A percentile compares a stretch with the other conserved stretches of the same genome.
Conservation (phyloP, 2,113 vertebrate genomes). For the Orcinus orca region DNA sequence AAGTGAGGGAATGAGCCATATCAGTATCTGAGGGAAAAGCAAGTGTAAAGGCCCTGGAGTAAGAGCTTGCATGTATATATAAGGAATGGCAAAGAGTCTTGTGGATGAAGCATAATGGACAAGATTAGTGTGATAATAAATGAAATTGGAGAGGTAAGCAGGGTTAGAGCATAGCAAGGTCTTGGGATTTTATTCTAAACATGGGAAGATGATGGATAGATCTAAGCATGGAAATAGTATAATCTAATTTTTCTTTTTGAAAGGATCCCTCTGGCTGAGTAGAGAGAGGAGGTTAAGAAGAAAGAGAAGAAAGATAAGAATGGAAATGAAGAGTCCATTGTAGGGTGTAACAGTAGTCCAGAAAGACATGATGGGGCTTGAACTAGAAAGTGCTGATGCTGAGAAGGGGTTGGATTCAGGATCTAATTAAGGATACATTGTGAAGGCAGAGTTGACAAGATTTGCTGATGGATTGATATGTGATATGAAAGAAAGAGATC, state of each 20-base stretch:
- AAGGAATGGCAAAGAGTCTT: neutral
- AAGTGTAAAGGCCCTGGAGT: neutral
- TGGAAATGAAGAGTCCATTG: neutral
- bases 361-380: neutral
- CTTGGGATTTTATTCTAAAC: neutral
- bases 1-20: neutral
- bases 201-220: neutral
- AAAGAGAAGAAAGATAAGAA: neutral
- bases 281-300: neutral
- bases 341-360: neutral
- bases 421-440: neutral
- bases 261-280: neutral
- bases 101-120: neutral
- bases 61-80: neutral
- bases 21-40: neutral
- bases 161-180: neutral
- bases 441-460: neutral
- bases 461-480: neutral
- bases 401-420: neutral
- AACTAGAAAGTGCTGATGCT: neutral
- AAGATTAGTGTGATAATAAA: neutral
- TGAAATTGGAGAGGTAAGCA: neutral
- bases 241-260: neutral
- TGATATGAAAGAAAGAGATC: neutral
- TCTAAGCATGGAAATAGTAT: neutral